Evolutionary conservation across 1,140 invertebrate species (phyloP).

Genomic region (Diachasmimorpha longicaudata): DNA sequence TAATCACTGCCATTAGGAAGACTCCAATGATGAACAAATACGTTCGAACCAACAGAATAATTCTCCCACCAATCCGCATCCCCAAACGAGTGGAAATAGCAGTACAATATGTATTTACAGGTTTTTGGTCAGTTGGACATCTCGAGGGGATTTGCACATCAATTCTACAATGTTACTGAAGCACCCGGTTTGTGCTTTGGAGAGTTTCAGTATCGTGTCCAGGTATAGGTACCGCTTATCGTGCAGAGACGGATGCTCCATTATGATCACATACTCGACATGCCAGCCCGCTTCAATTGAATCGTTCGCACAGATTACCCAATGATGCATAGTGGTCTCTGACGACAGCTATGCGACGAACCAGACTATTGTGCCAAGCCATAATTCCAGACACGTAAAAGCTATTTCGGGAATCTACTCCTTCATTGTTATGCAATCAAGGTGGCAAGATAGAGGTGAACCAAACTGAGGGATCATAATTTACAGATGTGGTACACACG

Average conservation of each 20-base stretch:
- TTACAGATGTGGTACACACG: constrained; percentile 35
- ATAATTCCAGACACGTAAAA: constrained; percentile 61
- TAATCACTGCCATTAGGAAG: not conserved
- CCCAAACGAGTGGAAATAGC: not conserved
- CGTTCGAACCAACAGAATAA: not conserved
- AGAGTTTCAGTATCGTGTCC: constrained; percentile 27
- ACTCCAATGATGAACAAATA: not conserved
- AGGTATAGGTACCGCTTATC: constrained; percentile 49
- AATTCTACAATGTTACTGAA: constrained; percentile 2
- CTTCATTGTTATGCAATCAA: constrained; percentile 61
- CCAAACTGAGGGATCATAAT: constrained; percentile 48
- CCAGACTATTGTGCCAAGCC: constrained; percentile 45
- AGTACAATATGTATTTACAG: not conserved
- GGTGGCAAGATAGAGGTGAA: constrained; percentile 23
- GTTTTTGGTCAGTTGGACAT: not conserved
- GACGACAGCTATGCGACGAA: constrained; percentile 41
- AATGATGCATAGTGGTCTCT: constrained; percentile 57
- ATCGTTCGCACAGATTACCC: constrained; percentile 61
- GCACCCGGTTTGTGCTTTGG: not conserved
- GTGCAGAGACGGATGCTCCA: constrained; percentile 59
- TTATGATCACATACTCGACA: constrained; percentile 62
- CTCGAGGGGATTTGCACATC: not conserved
- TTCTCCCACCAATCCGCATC: not conserved
- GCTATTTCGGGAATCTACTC: constrained; percentile 57
- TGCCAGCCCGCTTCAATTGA: constrained; percentile 59